Evolutionary conservation across 2,888 invertebrate genomes (phyloP), one percentile per base, ranked within the genome.

Genomic region (Ditula angustiorana): DNA sequence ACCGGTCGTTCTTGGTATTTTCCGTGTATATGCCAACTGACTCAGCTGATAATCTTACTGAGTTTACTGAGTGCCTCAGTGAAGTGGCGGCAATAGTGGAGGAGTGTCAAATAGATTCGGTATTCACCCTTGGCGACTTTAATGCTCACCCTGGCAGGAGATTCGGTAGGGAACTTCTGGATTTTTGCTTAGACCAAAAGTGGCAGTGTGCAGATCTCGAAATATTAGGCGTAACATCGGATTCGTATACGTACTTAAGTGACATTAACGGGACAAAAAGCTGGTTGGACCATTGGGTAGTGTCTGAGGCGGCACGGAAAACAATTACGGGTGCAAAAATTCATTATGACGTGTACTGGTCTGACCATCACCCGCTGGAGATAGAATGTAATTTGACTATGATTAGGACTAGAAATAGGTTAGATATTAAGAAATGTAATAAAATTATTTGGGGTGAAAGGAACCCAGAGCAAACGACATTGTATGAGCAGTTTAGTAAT

Each of bases 401-500:
- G 8, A 24, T n/a, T 26, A 26, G 26, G 13, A 26, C 11, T 47
- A 47, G 13, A 26, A 47, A 23, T 47, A 4, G 23, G 13, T 11
- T 24, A n/a, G 24, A n/a, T 47, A 13, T 11, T 24, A 47, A 24
- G 10, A 5, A 2, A 23, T 47, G 47, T 47, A 47, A 47, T 47
- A 24, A 11, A 11, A 10, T 24, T 47, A 24, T 47, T n/a, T 47
- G 47, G 47, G 47, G 47, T 1, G 47, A 47, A n/a, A 7, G 47
- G 11, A 24, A 47, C 5, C 5, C 13, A 24, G 8, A 24, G 1
- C 47, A 47, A 24, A 11, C 23, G 24, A 24, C 24, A 24, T 47
- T 47, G n/a, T 47, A 47, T 24, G 47, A 47, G n/a, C 23, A 47
- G 23, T 47, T 24, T 47, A 24, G 47, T n/a, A 47, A 47, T 47